These are phyloP conservation scores for Xiphophorus hellerii DNA, from an alignment of 2,113 vertebrate species.

Conservation along the genomic window DNA sequence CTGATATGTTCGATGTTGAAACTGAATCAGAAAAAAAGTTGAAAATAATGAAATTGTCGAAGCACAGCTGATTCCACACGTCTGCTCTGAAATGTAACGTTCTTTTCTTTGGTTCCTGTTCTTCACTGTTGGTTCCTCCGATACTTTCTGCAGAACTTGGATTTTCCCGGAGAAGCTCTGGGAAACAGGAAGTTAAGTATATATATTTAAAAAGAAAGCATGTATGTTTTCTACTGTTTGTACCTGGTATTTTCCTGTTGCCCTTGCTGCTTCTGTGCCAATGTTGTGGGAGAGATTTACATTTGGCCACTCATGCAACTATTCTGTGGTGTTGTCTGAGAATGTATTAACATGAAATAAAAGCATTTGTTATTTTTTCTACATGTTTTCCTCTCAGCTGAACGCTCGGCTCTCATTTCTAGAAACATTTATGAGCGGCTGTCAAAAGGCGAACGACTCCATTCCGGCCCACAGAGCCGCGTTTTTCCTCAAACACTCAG, in stretches of 20 bases:
- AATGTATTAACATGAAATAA: slow-evolving; percentile 85
- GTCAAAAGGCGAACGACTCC: neutral
- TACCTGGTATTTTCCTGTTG: slow-evolving; percentile 82
- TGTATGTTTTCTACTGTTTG: slow-evolving; percentile 87
- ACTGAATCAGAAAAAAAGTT: slow-evolving; percentile 51
- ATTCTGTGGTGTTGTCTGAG: slow-evolving; percentile 83
- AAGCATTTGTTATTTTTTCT: slow-evolving; percentile 81
- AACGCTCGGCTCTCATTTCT: neutral
- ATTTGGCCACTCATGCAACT: slow-evolving; percentile 84
- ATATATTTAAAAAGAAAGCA: slow-evolving; percentile 80
- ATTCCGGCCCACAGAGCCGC: neutral
- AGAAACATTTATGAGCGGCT: neutral
- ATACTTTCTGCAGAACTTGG: slow-evolving; percentile 73
- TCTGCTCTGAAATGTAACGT: slow-evolving; percentile 63
- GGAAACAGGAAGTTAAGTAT: slow-evolving; percentile 67
- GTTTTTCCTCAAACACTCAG: neutral
- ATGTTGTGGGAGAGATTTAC: slow-evolving; percentile 80
- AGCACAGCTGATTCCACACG: slow-evolving; percentile 52
- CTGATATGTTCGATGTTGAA: slow-evolving; percentile 83
- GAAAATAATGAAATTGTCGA: slow-evolving; percentile 59
- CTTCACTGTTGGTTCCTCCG: slow-evolving; percentile 41
- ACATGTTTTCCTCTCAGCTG: slow-evolving; percentile 52
- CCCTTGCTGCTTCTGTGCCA: slow-evolving; percentile 84
- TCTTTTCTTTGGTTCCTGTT: slow-evolving; percentile 39
- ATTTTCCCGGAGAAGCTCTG: slow-evolving; percentile 58